Conservation (phyloP, 2,113 vertebrate genomes). For the Cyprinodon tularosa region DNA sequence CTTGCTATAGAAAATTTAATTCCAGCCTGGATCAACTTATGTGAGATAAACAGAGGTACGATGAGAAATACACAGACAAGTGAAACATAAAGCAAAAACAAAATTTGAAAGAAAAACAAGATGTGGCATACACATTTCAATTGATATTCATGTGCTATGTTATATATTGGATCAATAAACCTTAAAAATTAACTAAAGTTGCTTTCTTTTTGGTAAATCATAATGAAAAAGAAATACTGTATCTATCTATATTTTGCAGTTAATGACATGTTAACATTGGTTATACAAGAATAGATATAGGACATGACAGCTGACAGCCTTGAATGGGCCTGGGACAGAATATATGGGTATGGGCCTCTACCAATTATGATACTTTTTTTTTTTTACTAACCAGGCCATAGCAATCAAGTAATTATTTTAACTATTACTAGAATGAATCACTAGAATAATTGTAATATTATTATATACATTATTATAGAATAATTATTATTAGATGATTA, state of each 20-base stretch:
- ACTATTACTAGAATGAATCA: too few relatives aligned
- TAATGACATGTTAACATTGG: neutral
- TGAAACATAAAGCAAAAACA: neutral
- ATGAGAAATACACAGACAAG: neutral
- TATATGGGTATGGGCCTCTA: too few relatives aligned
- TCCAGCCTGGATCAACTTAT: neutral
- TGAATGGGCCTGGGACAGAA: too few relatives aligned
- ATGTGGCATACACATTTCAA: too few relatives aligned
- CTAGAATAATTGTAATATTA: too few relatives aligned
- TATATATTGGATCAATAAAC: neutral
- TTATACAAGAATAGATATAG: neutral
- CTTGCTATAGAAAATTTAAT: neutral
- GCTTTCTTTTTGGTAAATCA: neutral
- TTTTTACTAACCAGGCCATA: too few relatives aligned
- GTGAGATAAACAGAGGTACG: neutral
- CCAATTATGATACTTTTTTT: too few relatives aligned
- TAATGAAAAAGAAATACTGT: neutral
- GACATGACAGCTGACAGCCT: too few relatives aligned
- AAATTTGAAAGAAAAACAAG: too few relatives aligned
- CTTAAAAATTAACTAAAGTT: neutral
- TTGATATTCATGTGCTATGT: neutral
- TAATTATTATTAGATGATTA: too few relatives aligned
- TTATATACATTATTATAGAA: too few relatives aligned
- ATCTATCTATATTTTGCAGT: neutral
- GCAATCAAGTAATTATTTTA: too few relatives aligned